These are phyloP conservation scores for Columba livia DNA, from an alignment of 2,113 vertebrate species.

Conservation along the genomic window DNA sequence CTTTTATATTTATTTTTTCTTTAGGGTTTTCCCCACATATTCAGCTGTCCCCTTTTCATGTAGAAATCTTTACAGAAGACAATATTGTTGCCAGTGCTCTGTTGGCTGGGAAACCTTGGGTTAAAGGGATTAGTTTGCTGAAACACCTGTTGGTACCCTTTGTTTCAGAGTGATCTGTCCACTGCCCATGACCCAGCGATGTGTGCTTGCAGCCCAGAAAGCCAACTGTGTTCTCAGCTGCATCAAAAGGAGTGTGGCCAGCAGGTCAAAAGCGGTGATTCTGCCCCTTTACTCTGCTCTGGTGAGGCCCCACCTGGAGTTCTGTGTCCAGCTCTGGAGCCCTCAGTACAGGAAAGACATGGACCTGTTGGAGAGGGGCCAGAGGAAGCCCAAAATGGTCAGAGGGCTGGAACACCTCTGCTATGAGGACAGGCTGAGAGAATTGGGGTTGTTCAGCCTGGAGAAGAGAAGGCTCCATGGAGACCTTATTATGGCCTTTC, in stretches of 20 bases:
- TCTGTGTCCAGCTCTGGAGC: accelerated
- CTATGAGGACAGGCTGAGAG: neutral
- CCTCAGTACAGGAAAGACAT: accelerated
- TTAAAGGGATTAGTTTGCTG: neutral
- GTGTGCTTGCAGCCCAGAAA: accelerated
- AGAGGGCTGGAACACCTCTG: neutral
- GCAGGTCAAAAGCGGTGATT: neutral
- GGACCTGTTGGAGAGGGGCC: neutral
- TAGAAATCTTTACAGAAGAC: neutral
- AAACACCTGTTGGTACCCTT: neutral
- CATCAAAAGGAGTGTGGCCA: neutral
- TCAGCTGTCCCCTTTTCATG: neutral
- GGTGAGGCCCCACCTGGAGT: neutral
- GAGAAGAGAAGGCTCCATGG: neutral
- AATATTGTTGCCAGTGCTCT: neutral
- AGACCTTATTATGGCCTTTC: neutral
- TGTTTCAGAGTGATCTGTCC: neutral
- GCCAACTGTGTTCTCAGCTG: neutral
- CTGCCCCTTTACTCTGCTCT: neutral
- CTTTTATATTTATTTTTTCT: neutral
- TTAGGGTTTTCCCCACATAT: neutral
- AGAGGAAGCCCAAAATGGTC: neutral
- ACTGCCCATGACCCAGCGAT: neutral
- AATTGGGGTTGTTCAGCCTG: neutral
- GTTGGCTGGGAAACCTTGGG: neutral